Percentiles rank a stretch among this genome's conserved stretches.
These are phyloP conservation scores for Crypturellus tataupa DNA, from an alignment of 2,797 vertebrate species.

Conservation along the genomic window DNA sequence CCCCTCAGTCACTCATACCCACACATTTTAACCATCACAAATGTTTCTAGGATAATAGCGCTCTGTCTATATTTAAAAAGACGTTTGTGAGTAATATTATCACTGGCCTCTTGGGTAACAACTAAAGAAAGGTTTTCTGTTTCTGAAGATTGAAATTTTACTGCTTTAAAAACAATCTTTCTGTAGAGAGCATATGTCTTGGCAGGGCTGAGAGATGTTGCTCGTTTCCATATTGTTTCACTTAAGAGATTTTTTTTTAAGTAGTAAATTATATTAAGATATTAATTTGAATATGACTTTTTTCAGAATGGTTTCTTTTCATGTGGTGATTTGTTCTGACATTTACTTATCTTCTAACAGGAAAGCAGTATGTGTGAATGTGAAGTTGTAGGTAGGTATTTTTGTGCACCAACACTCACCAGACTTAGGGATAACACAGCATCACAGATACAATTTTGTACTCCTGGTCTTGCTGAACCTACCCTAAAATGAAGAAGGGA, in stretches of 20 bases:
- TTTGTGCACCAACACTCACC: fast-evolving
- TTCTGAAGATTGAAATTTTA: neutral
- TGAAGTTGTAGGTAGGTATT: neutral
- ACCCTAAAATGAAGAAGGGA: conserved; percentile 3
- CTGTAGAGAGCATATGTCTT: neutral
- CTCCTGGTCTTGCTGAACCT: conserved; percentile 8
- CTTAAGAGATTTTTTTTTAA: neutral
- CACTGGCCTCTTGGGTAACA: neutral
- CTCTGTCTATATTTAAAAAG: conserved; percentile 11
- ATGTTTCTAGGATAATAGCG: neutral
- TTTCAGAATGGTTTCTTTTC: neutral
- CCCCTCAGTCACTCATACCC: neutral
- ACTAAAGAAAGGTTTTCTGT: conserved; percentile 8
- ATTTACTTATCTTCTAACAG: conserved; percentile 5
- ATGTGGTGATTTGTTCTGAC: neutral
- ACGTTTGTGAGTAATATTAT: neutral
- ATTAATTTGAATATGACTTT: neutral
- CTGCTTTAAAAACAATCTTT: neutral
- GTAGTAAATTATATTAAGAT: neutral
- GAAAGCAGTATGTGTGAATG: fast-evolving
- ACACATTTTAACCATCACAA: neutral
- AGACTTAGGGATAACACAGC: neutral
- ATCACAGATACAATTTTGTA: neutral
- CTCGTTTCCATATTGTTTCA: neutral
- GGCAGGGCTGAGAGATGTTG: neutral